A percentile compares a stretch with the other conserved stretches of the same genome.
Conservation (phyloP, 2,797 vertebrate species). For the Heteromormyrus szaboi region DNA sequence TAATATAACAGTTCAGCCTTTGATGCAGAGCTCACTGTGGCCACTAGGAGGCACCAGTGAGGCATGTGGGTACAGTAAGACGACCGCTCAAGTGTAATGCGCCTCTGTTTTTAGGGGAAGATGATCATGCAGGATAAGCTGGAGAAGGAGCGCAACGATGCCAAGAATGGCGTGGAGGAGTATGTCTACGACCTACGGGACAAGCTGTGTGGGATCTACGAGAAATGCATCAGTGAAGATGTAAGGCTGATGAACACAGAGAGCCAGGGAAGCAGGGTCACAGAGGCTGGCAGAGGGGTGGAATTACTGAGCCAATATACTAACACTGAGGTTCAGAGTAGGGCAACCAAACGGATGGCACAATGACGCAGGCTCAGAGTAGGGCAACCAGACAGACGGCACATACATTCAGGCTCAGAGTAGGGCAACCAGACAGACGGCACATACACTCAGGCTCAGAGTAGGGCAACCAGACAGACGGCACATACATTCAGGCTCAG, state of each 20-base stretch:
- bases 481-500: too few relatives aligned
- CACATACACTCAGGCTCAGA: too few relatives aligned
- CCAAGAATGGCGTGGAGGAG: conserved; percentile 93
- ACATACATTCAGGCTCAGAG: too few relatives aligned
- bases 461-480: too few relatives aligned
- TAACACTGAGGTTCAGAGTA: not conserved
- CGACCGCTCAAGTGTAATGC: not conserved
- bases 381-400: too few relatives aligned
- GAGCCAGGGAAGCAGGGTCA: not conserved
- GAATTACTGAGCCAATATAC: not conserved
- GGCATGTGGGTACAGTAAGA: not conserved
- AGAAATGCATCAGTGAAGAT: conserved; percentile 83
- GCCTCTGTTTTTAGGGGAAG: conserved; percentile 70
- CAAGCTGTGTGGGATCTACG: conserved; percentile 76
- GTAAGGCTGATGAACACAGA: conserved; percentile 53
- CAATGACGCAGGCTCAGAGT: not conserved
- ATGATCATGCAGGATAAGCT: conserved; percentile 99
- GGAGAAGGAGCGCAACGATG: conserved; percentile 95
- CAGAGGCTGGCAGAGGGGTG: not conserved
- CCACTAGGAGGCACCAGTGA: not conserved
- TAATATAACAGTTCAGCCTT: not conserved
- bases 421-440: too few relatives aligned
- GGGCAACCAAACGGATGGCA: not conserved
- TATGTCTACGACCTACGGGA: conserved; percentile 98
- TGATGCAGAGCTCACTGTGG: not conserved